A percentile compares a stretch with the other conserved stretches of the same genome.
Evolutionary conservation across 2,113 vertebrate genomes (phyloP).

Genomic region (Elanoides forficatus): DNA sequence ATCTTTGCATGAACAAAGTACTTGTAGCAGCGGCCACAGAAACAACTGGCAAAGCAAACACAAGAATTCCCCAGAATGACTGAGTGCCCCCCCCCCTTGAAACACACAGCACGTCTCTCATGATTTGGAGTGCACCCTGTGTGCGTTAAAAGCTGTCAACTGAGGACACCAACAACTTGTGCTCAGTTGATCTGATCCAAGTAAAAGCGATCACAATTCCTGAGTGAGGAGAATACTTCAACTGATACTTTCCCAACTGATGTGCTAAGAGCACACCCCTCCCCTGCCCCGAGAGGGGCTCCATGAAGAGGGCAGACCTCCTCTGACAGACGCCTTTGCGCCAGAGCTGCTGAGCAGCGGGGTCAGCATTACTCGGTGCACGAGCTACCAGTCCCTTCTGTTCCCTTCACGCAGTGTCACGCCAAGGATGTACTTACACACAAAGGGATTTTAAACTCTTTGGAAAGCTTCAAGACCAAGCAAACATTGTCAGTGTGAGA

Average conservation of each 20-base stretch:
- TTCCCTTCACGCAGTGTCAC: not conserved
- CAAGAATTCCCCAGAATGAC: not conserved
- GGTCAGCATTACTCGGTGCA: rapidly evolving
- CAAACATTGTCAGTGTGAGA: not conserved
- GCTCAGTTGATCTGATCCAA: not conserved
- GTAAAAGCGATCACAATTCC: not conserved
- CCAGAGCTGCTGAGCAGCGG: not conserved
- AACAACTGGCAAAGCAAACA: not conserved
- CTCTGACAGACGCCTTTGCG: not conserved
- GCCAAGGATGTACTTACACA: not conserved
- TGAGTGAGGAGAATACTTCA: not conserved
- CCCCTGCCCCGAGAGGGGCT: not conserved
- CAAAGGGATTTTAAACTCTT: not conserved
- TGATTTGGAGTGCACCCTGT: not conserved
- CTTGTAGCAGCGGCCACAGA: not conserved
- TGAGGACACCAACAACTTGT: not conserved
- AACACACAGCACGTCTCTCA: not conserved
- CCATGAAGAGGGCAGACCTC: not conserved
- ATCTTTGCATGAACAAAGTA: not conserved
- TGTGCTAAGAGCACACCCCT: not conserved
- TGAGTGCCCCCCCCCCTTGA: not conserved
- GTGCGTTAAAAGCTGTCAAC: rapidly evolving
- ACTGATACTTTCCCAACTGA: not conserved
- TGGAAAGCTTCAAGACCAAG: not conserved
- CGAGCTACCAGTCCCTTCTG: not conserved